These are phyloP conservation scores for Glareola pratincola DNA, from an alignment of 2,113 vertebrate species.

Conservation along the genomic window DNA sequence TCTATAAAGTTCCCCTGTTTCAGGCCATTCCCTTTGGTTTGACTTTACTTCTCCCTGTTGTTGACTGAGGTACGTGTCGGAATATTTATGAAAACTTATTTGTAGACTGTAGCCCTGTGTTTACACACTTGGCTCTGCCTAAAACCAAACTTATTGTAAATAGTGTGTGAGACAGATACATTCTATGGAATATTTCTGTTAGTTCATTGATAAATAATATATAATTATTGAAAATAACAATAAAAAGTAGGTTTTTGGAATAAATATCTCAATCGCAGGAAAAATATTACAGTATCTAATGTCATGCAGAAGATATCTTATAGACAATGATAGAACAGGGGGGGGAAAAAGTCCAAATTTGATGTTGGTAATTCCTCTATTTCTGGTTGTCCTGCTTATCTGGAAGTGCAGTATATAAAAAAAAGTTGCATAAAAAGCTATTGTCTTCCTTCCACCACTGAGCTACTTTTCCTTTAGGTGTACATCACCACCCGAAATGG, in stretches of 20 bases:
- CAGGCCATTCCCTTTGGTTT: neutral
- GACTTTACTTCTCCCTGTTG: neutral
- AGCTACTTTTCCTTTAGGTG: neutral
- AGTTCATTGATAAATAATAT: neutral
- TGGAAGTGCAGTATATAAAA: neutral
- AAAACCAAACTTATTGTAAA: neutral
- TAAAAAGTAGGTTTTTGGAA: neutral
- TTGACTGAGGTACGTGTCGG: neutral
- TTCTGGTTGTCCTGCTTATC: neutral
- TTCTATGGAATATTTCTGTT: neutral
- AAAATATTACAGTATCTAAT: neutral
- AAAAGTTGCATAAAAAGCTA: neutral
- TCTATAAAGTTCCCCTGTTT: neutral
- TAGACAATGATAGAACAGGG: neutral
- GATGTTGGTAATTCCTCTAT: neutral
- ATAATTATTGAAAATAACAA: neutral
- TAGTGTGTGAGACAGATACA: too few relatives aligned
- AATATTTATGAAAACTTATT: neutral
- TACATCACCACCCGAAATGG: neutral
- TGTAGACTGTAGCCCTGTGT: neutral
- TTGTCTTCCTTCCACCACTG: neutral
- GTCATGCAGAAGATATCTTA: neutral
- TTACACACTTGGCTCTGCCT: neutral
- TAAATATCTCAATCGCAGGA: neutral
- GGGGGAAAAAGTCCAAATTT: neutral